phyloP scores from a whole-genome alignment of 2,113 vertebrate genomes.

The Perca fluviatilis region DNA sequence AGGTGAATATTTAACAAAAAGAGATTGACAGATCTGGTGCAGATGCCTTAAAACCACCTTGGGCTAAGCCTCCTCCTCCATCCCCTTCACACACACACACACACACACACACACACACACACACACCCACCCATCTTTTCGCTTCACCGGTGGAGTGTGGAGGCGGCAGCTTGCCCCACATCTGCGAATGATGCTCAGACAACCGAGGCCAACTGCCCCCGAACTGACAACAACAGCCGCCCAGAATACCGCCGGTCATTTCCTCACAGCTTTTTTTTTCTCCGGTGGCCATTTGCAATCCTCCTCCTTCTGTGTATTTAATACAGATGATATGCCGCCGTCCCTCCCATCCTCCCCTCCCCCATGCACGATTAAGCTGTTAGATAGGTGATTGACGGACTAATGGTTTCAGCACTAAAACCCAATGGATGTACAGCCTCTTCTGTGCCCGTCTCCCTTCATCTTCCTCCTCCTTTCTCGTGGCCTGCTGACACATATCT shows the following conservation, averaged over 20 bases:
- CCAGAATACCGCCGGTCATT: constrained; percentile 17
- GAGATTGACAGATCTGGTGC: constrained; percentile 53
- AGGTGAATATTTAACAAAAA: constrained; percentile 46
- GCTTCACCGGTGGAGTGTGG: constrained; percentile 56
- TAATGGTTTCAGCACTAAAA: constrained; percentile 10
- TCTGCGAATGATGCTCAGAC: constrained; percentile 55
- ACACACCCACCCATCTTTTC: constrained; percentile 23
- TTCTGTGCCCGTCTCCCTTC: not conserved
- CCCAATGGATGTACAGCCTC: not conserved
- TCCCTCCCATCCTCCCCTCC: not conserved
- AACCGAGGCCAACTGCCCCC: constrained; percentile 14
- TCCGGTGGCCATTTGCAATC: constrained; percentile 50
- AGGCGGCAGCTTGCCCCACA: constrained; percentile 61
- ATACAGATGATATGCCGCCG: constrained; percentile 6
- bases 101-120: constrained; percentile 21
- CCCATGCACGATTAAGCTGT: not conserved
- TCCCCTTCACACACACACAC: not conserved
- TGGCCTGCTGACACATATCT: constrained; percentile 76
- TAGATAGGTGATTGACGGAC: constrained; percentile 33
- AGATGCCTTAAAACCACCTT: constrained; percentile 51
- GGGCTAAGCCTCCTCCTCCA: constrained; percentile 35
- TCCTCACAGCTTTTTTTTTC: not conserved
- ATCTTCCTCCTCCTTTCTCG: constrained; percentile 32
- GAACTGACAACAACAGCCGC: constrained; percentile 11
- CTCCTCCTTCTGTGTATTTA: constrained; percentile 31